Percentiles rank a stretch among this genome's conserved stretches.
Evolutionary conservation across 2,888 invertebrate genomes (phyloP).

Genomic region (Yponomeuta cagnagella): DNA sequence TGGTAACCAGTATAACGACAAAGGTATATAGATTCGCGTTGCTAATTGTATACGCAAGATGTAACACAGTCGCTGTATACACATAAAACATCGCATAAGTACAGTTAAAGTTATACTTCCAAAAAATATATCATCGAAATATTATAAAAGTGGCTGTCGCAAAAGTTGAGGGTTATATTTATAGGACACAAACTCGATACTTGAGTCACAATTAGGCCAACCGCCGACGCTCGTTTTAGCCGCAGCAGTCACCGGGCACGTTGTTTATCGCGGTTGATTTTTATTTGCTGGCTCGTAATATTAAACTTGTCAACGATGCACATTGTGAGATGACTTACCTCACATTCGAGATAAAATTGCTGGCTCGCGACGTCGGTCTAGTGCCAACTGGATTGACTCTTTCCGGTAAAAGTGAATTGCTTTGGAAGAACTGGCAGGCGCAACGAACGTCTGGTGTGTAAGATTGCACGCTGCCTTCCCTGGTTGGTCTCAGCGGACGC

Average conservation of each 20-base stretch:
- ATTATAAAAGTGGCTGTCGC: conserved; percentile 33
- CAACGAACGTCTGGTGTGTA: conserved; percentile 88
- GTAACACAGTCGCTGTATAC: not conserved
- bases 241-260: conserved; percentile 64
- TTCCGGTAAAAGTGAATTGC: conserved; percentile 86
- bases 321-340: conserved; percentile 52
- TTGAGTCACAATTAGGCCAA: conserved; percentile 71
- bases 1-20: not conserved
- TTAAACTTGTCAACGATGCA: conserved; percentile 43
- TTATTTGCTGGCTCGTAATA: conserved; percentile 49
- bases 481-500: conserved; percentile 80
- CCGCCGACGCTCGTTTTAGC: conserved; percentile 70
- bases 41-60: not conserved
- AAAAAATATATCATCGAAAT: not conserved
- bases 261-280: conserved; percentile 39
- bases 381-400: conserved; percentile 81
- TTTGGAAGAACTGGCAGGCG: conserved; percentile 89
- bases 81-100: not conserved
- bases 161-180: conserved; percentile 60
- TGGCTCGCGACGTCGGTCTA: conserved; percentile 78
- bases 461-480: conserved; percentile 82
- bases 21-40: not conserved
- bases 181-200: conserved; percentile 51
- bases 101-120: not conserved
- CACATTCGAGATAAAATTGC: conserved; percentile 59